Evolutionary conservation across 2,113 vertebrate genomes (phyloP), one percentile per base, ranked within the genome.

Genomic region (Morone chrysops): DNA sequence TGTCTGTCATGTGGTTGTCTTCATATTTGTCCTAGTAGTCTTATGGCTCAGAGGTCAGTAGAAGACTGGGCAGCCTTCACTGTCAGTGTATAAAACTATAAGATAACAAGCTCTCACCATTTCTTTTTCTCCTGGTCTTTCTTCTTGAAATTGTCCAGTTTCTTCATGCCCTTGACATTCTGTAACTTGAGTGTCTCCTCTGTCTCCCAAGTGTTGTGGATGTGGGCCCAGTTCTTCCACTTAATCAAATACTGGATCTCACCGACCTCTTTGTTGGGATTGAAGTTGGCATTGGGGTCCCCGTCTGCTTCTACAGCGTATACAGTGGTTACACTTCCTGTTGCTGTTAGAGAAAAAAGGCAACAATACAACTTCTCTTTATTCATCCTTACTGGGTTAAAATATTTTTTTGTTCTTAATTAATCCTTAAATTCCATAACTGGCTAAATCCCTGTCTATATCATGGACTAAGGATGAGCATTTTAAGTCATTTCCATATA

Each of bases 201-300:
- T 0, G 97, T 99, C 92, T 99, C 98, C 98, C 98, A 99, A 1
- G 98, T 99, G 47, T 99, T 99, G 86, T 99, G 98, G 85, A 99
- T 99, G 88, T 99, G 97, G 5, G 98, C 99, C 98, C 98, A 99
- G 22, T 97, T 97, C 92, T 99, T 99, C 98, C 98, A 99, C 91
- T 99, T 99, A 82, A 99, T 99, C 89, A 99, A 94, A 92, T 99
- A 99, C 75, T 99, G 98, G 80, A 93, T 53, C 6, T 99, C 98
- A 67, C 96, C 97, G 0, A 92, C 69, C 81, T 99, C 98, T 84
- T 96, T 98, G 88, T 91, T 95, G 57, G 96, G 94, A 75, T 96
- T 96, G 92, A 97, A 99, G 70, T 91, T 97, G 87, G 71, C 54
- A 86, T 99, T 98, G 68, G 98, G 98, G 85, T 99, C 98, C 65